These are phyloP conservation scores for Ariolimax columbianus DNA, from an alignment of 2,888 invertebrate species.

Conservation along the genomic window DNA sequence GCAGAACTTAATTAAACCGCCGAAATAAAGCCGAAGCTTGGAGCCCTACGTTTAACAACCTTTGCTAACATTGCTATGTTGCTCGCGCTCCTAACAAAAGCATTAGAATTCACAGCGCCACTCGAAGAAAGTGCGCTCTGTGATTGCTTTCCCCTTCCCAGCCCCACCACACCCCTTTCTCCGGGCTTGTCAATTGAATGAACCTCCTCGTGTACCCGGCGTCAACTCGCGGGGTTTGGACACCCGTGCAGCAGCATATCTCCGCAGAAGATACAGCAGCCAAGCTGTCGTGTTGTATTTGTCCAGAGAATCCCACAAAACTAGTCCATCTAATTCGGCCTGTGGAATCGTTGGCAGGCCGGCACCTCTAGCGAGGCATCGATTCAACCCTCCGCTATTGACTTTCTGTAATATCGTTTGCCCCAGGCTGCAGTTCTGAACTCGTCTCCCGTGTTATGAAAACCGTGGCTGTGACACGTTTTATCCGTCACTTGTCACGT, in stretches of 20 bases:
- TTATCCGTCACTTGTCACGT: constrained; percentile 40
- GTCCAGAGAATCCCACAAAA: constrained; percentile 27
- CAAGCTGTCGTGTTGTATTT: constrained; percentile 18
- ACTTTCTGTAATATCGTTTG: constrained; percentile 34
- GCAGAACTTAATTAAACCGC: constrained; percentile 28
- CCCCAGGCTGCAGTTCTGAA: constrained; percentile 18
- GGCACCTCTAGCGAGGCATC: constrained; percentile 21
- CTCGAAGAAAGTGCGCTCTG: constrained; percentile 31
- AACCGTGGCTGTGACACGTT: constrained; percentile 26
- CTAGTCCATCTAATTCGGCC: constrained; percentile 17
- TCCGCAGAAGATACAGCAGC: not conserved
- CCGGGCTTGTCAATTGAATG: constrained; percentile 14
- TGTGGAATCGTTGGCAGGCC: constrained; percentile 24
- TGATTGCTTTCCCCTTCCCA: constrained; percentile 37
- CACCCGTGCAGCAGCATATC: constrained; percentile 33
- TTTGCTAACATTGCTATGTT: constrained; percentile 32
- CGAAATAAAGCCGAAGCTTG: constrained; percentile 20
- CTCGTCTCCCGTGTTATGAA: constrained; percentile 32
- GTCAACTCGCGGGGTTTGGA: constrained; percentile 12
- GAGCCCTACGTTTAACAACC: constrained; percentile 26
- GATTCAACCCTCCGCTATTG: constrained; percentile 27
- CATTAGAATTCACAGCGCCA: constrained; percentile 38
- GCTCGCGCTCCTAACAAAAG: constrained; percentile 30
- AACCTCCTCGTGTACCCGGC: not conserved
- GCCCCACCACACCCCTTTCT: not conserved